Base-by-base conservation (phyloP, 2,113 vertebrate species). In the Pterocles burchelli region DNA sequence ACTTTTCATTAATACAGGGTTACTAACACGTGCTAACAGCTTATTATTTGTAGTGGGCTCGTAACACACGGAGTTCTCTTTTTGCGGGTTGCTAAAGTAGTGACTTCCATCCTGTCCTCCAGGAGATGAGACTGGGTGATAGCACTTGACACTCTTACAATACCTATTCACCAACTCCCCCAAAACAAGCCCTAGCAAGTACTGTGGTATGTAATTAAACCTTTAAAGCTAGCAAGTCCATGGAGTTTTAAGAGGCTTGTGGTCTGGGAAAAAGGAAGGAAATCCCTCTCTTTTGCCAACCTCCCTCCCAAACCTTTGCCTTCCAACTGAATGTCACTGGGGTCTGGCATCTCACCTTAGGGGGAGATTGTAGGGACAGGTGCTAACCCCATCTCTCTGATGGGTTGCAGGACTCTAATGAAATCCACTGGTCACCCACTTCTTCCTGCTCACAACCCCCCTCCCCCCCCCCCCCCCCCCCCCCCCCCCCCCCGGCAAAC, bases 391-490 rank as follows among this genome's bases (percentile, higher is more conserved):
- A n/a, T 22, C 38, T 70, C 65, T 86, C 61, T 45, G 17, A 19
- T 4, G 0, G 0, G 41, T 26, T 52, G 19, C 16, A 51, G 33
- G 51, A 38, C 16, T 59, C 14, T 9, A 17, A 38, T 14, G 51
- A 80, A 45, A 70, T 33, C 16, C 34, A 10, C 4, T 12, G 21
- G 22, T 65, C 22, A 17, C 19, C 17, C 21, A 29, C 8, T 2
- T 9, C 13, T 55, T 43, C 31, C 19, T 13, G 33, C 1, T 31
- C 14, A n/a, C n/a, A n/a, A n/a, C 8, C 2, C 12, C 13, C 38
- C 38, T 41, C 38, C 11, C 38, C 41, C 13, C 41, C 41, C 41
- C 13, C n/a, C 14, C 8, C 2, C 12, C 13, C 38, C 38, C 13
- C 38, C 11, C 38, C 41, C 13, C 41, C 41, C 41, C 13, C 4